phyloP scores from a whole-genome alignment of 2,113 vertebrate species.

The Siphamia tubifer region DNA sequence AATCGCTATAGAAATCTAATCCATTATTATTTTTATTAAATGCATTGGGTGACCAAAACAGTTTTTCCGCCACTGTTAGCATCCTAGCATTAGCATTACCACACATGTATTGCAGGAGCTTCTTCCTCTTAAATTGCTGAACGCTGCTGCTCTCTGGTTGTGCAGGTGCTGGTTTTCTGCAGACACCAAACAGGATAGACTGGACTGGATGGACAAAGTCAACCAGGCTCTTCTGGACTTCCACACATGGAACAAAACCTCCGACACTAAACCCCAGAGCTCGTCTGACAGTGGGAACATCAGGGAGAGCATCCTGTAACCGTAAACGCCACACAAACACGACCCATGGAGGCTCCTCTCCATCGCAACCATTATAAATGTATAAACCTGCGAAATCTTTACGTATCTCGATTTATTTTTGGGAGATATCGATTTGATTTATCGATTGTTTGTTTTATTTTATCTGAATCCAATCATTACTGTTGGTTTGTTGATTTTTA shows the following conservation, averaged over 20 bases:
- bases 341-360: not conserved
- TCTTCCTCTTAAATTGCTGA: no score
- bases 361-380: not conserved
- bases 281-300: constrained; percentile 19
- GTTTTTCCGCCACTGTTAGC: no score
- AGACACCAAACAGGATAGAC: constrained; percentile 73
- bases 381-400: not conserved
- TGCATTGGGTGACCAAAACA: no score
- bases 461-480: constrained; percentile 25
- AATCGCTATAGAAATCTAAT: no score
- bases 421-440: constrained; percentile 10
- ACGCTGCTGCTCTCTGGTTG: no score
- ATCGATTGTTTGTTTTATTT: constrained; percentile 14
- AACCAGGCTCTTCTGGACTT: constrained; percentile 78
- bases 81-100: no score
- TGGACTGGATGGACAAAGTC: constrained; percentile 80
- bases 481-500: constrained; percentile 28
- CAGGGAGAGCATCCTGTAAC: constrained; percentile 75
- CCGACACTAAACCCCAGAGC: not conserved
- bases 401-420: constrained; percentile 2
- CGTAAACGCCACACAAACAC: not conserved
- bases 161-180: constrained; percentile 80
- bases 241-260: constrained; percentile 70
- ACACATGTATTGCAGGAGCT: no score
- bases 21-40: no score